These are phyloP conservation scores for Lydus trimaculatus DNA, from an alignment of 2,888 invertebrate genomes.

Conservation along the genomic window DNA sequence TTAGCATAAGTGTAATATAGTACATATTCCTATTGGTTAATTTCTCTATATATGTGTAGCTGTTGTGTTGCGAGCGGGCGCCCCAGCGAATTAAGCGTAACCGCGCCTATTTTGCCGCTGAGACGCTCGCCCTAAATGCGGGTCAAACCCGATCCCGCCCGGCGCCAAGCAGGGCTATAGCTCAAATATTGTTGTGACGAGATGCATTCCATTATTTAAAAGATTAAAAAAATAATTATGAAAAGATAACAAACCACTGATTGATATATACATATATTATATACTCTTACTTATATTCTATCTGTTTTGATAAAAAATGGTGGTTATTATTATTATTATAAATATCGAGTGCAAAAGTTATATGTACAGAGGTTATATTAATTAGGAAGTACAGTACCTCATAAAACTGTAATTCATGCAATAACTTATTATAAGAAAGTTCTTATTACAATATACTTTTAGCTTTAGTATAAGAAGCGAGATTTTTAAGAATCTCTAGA, in stretches of 20 bases:
- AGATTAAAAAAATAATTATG: slow-evolving; percentile 37
- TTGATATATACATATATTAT: slow-evolving; percentile 57
- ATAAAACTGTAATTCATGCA: slow-evolving; percentile 64
- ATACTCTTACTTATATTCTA: slow-evolving; percentile 60
- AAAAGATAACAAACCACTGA: slow-evolving; percentile 52
- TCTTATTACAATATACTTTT: slow-evolving; percentile 62
- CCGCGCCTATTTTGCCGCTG: slow-evolving; percentile 40
- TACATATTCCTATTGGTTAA: slow-evolving; percentile 61
- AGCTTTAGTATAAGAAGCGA: slow-evolving; percentile 62
- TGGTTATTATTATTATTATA: slow-evolving; percentile 58
- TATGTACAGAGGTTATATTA: slow-evolving; percentile 63
- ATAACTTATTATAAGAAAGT: slow-evolving; percentile 64
- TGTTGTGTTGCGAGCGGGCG: slow-evolving; percentile 59
- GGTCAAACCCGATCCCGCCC: slow-evolving; percentile 50
- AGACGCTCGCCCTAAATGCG: slow-evolving; percentile 52
- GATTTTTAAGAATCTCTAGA: slow-evolving; percentile 59
- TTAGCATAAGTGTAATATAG: slow-evolving; percentile 59
- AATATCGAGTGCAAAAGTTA: slow-evolving; percentile 61
- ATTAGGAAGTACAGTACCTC: slow-evolving; percentile 64
- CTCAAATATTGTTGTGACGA: slow-evolving; percentile 64
- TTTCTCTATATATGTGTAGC: slow-evolving; percentile 61
- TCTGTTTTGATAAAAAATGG: slow-evolving; percentile 58
- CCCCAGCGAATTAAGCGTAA: slow-evolving; percentile 39
- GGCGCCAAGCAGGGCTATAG: slow-evolving; percentile 57
- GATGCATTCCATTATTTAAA: slow-evolving; percentile 61